Evolutionary conservation across 2,113 vertebrate genomes (phyloP), one percentile per base, ranked within the genome.

Genomic region (Chroicocephalus ridibundus): DNA sequence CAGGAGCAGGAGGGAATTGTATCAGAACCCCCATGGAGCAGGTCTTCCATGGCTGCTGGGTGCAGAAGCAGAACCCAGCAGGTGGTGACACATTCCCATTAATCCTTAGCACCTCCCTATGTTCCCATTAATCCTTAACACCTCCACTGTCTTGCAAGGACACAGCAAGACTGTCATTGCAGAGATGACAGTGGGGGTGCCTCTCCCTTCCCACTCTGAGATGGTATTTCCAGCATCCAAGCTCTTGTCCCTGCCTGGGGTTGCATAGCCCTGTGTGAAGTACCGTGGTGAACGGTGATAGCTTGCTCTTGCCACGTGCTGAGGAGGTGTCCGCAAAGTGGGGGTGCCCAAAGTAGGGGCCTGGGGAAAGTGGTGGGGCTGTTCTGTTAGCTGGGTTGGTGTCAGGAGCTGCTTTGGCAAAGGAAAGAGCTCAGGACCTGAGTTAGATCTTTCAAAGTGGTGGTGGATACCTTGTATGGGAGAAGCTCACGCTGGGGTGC

Each of bases 341-440:
- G 47, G 15, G 13, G 3, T 36, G 31, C n/a, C 76, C n/a, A 21
- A 1, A 54, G 14, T 1, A 8, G 25, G 10, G 22, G 1, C 2
- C 4, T 34, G 13, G 34, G 71, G 24, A 13, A 25, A 11, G 38
- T 54, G 25, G 51, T 62, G 70, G 10, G 46, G 55, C n/a, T 71
- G 47, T 15, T 82, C 32, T 13, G 25, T 47, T 24, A 27, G 10
- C 65, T 58, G 57, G 22, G 9, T 18, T 82, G 40, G 34, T 17
- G 18, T 49, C 10, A 27, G 60, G 42, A 24, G 40, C 31, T 78
- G 24, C 52, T 86, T 17, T 71, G 68, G 38, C 44, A 68, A 27
- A 64, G 38, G 42, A 22, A 29, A 12, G 34, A 40, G 70, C 58
- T 86, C 57, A 32, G 58, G 62, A 74, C 9, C 38, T 0, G 12